Evolutionary conservation across 2,797 vertebrate species (phyloP).

Genomic region (Darevskia nairensis): DNA sequence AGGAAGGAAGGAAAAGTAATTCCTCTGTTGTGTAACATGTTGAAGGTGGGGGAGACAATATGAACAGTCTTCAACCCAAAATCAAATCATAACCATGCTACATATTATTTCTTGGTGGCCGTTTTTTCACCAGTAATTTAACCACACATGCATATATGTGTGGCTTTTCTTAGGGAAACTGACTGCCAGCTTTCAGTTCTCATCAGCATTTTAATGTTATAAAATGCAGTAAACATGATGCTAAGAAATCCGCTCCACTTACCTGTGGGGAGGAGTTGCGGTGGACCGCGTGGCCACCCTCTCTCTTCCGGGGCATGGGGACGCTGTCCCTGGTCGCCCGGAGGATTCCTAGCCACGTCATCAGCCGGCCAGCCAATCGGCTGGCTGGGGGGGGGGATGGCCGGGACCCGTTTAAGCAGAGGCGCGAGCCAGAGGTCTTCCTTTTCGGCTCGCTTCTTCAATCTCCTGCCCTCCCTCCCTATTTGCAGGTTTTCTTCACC

Average conservation of each 20-base stretch:
- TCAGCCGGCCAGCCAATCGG: too few species aligned
- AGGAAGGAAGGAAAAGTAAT: background rate
- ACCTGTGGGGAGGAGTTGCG: too few species aligned
- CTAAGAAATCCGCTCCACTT: background rate
- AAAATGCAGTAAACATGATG: conserved; percentile 16
- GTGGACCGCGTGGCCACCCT: too few species aligned
- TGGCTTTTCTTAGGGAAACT: background rate
- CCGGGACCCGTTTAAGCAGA: too few species aligned
- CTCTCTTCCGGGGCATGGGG: too few species aligned
- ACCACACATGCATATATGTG: background rate
- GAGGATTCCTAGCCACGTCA: too few species aligned
- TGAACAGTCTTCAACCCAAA: conserved; percentile 10
- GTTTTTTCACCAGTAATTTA: background rate
- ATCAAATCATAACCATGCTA: conserved; percentile 4
- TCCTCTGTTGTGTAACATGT: background rate
- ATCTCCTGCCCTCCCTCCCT: too few species aligned
- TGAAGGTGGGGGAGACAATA: background rate
- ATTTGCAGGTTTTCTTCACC: too few species aligned
- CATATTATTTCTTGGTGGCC: background rate
- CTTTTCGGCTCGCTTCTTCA: too few species aligned
- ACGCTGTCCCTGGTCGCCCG: too few species aligned
- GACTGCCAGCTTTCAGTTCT: background rate
- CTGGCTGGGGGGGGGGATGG: too few species aligned
- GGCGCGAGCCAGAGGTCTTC: too few species aligned
- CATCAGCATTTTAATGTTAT: conserved; percentile 5